phyloP scores from a whole-genome alignment of 1,140 invertebrate species.

The Myzus persicae region DNA sequence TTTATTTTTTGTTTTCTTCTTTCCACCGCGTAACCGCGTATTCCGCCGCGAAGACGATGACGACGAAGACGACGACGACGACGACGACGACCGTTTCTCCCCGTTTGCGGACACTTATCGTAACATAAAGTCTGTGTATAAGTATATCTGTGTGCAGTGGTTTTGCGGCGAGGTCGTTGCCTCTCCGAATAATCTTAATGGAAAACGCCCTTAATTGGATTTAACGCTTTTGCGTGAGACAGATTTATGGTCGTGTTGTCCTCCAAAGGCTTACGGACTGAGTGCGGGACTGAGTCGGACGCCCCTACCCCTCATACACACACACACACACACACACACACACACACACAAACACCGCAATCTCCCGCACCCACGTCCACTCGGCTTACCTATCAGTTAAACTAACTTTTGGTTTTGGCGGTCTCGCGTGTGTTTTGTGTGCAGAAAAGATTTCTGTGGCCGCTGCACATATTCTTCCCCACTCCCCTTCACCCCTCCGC shows the following conservation, averaged over 20 bases:
- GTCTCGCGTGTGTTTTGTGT: background rate
- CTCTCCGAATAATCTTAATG: slow-evolving; percentile 50
- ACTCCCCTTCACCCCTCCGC: fast-evolving
- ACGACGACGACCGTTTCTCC: slow-evolving; percentile 1
- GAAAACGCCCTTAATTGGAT: slow-evolving; percentile 59
- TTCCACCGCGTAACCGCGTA: background rate
- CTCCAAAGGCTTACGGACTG: background rate
- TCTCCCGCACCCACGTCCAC: background rate
- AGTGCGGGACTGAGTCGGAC: background rate
- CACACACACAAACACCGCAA: background rate
- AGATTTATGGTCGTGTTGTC: slow-evolving; percentile 43
- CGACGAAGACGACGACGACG: background rate
- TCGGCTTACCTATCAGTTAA: background rate
- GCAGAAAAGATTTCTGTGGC: background rate
- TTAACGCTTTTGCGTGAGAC: slow-evolving; percentile 53
- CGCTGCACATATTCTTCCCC: background rate
- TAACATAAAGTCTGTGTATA: slow-evolving; percentile 25
- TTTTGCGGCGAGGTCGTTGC: slow-evolving; percentile 34
- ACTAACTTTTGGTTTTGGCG: background rate
- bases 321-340: background rate
- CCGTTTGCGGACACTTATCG: slow-evolving; percentile 43
- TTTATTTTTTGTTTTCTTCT: background rate
- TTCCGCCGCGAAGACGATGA: no score
- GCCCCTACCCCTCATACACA: background rate
- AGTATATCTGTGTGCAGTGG: slow-evolving; percentile 30